Conservation (phyloP, 2,888 invertebrate genomes). For the Tetheella fluctuosa region DNA sequence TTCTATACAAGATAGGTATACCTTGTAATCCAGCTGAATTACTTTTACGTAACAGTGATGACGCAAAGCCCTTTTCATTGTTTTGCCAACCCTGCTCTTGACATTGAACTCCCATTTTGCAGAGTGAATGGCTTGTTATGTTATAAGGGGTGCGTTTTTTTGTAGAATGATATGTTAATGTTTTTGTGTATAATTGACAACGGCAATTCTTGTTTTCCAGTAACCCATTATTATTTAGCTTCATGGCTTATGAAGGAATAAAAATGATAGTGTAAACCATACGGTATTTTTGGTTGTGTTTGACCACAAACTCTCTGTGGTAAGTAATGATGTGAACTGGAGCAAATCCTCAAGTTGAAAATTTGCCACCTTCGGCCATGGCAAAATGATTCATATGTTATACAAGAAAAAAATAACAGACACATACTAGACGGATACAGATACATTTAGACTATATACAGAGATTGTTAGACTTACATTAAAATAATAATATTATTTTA, state of each 20-base stretch:
- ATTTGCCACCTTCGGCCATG: no score
- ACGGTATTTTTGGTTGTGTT: no score
- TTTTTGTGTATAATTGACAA: background rate
- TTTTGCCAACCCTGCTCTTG: constrained; percentile 6
- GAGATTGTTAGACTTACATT: no score
- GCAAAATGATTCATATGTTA: no score
- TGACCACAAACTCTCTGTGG: no score
- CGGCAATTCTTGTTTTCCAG: background rate
- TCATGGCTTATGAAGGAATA: background rate
- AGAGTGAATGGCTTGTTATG: background rate
- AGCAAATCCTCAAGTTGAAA: no score
- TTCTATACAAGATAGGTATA: background rate
- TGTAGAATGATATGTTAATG: background rate
- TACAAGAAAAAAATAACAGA: no score
- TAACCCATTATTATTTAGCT: background rate
- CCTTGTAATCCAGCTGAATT: background rate
- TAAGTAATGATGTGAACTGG: no score
- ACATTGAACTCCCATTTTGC: background rate
- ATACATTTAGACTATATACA: no score
- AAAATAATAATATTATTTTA: no score
- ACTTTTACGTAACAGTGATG: constrained; percentile 2
- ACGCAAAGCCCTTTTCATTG: background rate
- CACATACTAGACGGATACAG: no score
- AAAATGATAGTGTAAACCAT: background rate
- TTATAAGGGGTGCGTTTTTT: background rate